A percentile compares a stretch with the other conserved stretches of the same genome.
phyloP scores from a whole-genome alignment of 2,888 invertebrate genomes.

The Macrosiphum euphorbiae region DNA sequence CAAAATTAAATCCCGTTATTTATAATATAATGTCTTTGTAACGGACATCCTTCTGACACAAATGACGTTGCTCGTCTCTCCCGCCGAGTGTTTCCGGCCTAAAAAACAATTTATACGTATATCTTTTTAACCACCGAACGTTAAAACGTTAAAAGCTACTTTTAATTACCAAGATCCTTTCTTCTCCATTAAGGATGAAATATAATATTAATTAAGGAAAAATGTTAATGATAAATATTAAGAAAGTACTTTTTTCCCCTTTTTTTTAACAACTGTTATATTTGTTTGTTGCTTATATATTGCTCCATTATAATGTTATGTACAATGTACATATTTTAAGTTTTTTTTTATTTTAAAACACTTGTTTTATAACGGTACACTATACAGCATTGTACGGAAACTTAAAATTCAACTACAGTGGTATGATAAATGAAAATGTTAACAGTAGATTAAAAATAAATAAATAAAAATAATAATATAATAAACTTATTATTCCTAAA shows the following conservation, averaged over 20 bases:
- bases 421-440: not conserved
- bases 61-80: conserved; percentile 57
- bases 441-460: not conserved
- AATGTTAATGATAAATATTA: conserved; percentile 55
- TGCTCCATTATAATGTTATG: not conserved
- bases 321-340: not conserved
- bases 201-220: conserved; percentile 61
- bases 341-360: not conserved
- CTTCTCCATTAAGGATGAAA: conserved; percentile 57
- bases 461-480: not conserved
- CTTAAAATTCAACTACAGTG: not conserved
- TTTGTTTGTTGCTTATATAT: not conserved
- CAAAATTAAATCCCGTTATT: conserved; percentile 61
- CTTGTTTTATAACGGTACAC: not conserved
- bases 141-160: conserved; percentile 64
- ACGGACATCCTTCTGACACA: conserved; percentile 61
- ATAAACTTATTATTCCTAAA: not conserved
- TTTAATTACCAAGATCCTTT: conserved; percentile 64
- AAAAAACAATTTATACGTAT: conserved; percentile 60
- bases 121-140: conserved; percentile 61
- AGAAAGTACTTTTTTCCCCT: not conserved
- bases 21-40: conserved; percentile 57
- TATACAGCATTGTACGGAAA: not conserved
- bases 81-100: conserved; percentile 62
- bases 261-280: conserved; percentile 31